Conservation (phyloP, 2,113 vertebrate genomes). For the Verasper variegatus region DNA sequence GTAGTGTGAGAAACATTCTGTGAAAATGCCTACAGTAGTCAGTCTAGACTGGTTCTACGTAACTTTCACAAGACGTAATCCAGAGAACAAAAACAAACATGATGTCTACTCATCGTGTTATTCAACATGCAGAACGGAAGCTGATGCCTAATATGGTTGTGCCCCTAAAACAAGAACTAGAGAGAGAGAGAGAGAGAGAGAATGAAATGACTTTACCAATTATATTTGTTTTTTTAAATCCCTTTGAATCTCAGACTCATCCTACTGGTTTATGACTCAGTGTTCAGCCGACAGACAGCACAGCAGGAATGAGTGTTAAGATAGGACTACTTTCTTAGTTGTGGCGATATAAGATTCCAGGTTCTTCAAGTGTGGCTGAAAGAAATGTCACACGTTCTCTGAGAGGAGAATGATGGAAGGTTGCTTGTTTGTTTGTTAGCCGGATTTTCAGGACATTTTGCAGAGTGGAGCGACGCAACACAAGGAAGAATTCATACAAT, state of each 20-base stretch:
- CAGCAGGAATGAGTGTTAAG: neutral
- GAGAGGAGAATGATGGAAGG: neutral
- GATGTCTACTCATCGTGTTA: constrained; percentile 10
- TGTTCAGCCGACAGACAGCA: constrained; percentile 10
- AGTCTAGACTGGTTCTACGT: neutral
- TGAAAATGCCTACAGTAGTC: neutral
- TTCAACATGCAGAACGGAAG: neutral
- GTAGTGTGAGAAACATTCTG: too few species aligned
- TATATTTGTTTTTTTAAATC: constrained; percentile 8
- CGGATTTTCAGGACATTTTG: too few species aligned
- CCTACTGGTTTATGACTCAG: constrained; percentile 43
- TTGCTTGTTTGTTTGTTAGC: too few species aligned
- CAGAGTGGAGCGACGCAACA: too few species aligned
- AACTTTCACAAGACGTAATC: constrained; percentile 16
- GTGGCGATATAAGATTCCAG: neutral
- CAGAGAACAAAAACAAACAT: neutral
- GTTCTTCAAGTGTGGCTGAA: neutral
- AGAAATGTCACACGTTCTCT: constrained; percentile 30
- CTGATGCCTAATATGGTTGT: neutral
- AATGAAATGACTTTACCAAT: neutral
- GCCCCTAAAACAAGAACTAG: constrained; percentile 6
- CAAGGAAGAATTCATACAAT: too few species aligned
- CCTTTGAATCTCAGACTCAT: constrained; percentile 25
- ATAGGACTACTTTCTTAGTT: neutral
- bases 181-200: neutral